These are phyloP conservation scores for Echinometra lucunter DNA, from an alignment of 53 echinoderm and acorn worm species.

Conservation along the genomic window DNA sequence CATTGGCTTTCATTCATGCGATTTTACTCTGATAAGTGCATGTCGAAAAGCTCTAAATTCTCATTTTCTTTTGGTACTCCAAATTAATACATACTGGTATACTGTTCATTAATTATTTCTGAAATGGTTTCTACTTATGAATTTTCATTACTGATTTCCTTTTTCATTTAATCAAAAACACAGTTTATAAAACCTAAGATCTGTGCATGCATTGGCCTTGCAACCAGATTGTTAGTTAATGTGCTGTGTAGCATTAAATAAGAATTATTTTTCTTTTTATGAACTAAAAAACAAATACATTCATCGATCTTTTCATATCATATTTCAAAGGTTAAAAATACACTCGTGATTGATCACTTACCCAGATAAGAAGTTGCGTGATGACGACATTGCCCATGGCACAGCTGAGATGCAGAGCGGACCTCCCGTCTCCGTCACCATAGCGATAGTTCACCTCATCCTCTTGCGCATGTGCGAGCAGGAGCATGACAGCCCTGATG, in stretches of 20 bases:
- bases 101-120: no score
- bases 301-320: not conserved
- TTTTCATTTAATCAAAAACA: no score
- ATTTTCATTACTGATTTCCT: no score
- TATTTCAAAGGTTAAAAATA: not conserved
- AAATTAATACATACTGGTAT: no score
- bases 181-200: not conserved
- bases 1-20: no score
- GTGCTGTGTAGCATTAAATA: not conserved
- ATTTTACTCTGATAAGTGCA: no score
- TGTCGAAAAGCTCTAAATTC: no score
- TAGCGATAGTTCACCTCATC: conserved; percentile 92
- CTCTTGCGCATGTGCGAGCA: conserved; percentile 80
- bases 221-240: not conserved
- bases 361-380: conserved; percentile 96
- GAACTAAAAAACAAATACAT: not conserved
- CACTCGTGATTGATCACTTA: conserved; percentile 71
- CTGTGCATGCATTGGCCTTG: not conserved
- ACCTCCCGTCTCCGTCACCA: conserved; percentile 94
- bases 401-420: conserved; percentile 97
- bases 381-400: conserved; percentile 97
- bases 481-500: conserved; percentile 81
- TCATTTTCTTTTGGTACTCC: no score
- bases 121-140: no score
- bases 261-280: not conserved